Evolutionary conservation across 2,113 vertebrate genomes (phyloP), one percentile per base, ranked within the genome.

Genomic region (Ctenomys sociabilis): DNA sequence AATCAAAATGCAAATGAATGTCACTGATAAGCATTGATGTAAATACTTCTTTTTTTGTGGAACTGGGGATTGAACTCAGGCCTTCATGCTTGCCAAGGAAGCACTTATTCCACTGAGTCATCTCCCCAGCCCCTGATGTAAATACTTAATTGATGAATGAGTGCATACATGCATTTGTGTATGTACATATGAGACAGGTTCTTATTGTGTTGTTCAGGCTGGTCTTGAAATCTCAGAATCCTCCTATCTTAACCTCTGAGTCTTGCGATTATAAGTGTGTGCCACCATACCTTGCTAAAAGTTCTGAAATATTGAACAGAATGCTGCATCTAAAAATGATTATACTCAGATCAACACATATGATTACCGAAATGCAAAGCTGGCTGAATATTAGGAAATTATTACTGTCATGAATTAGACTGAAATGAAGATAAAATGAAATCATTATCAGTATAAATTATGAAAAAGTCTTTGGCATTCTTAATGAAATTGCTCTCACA

Each of bases 401-500:
- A 21, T 80, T 90, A 80, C 73, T 75, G 72, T 78, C 45, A 57
- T 70, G 40, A 63, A 24, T 57, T 59, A 92, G 88, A 11, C 35
- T 93, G 80, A 85, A 90, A 21, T 93, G 80, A 85, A 90, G 28
- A 63, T 85, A 72, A 80, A 70, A 54, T 88, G 59, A 77, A 75
- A 75, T 75, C 10, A 28, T 57, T 86, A 35, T 78, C 14, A 30
- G 64, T 30, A 72, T 85, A 80, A 35, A 59, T 85, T 54, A 40
- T 94, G 32, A 90, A 80, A 40, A 95, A n/a, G 5, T 19, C 32
- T 80, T 86, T 86, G 73, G 43, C 32, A 40, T 95, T 70, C 52
- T 30, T 22, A 61, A 78, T 77, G 59, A 45, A 84, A 85, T 68
- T 24, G 59, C 59, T 78, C 24, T 90, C 59, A 6, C 13, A 35